Conservation (phyloP, 2,797 vertebrate genomes). For the Allobates femoralis region DNA sequence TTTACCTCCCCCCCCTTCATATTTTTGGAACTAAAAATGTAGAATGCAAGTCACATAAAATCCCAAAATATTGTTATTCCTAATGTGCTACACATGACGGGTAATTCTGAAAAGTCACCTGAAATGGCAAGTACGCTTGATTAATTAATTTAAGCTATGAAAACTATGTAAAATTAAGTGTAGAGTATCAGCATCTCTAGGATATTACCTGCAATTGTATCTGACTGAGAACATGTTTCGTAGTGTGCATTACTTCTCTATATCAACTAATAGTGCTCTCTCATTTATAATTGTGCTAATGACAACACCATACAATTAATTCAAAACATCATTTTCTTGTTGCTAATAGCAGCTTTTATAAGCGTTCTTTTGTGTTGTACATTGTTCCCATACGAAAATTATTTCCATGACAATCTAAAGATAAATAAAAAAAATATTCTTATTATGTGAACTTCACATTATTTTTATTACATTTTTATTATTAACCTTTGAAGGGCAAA, state of each 20-base stretch:
- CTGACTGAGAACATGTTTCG: not conserved
- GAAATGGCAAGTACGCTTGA: too few relatives aligned
- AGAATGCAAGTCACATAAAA: too few relatives aligned
- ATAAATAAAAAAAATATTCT: not conserved
- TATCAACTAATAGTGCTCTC: not conserved
- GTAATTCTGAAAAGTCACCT: too few relatives aligned
- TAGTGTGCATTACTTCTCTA: not conserved
- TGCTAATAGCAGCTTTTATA: not conserved
- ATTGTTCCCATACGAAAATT: not conserved
- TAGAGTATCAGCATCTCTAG: too few relatives aligned
- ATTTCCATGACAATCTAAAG: conserved; percentile 17
- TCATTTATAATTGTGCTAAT: not conserved
- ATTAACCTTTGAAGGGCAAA: not conserved
- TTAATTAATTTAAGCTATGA: too few relatives aligned
- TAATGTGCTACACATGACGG: too few relatives aligned
- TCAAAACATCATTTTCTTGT: not conserved
- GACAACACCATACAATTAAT: conserved; percentile 4
- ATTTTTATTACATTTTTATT: too few relatives aligned
- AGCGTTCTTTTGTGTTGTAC: not conserved
- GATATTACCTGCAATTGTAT: not conserved
- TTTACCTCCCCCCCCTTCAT: too few relatives aligned
- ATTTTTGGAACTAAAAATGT: too few relatives aligned
- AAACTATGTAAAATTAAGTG: too few relatives aligned
- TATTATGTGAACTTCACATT: not conserved
- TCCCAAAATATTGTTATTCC: too few relatives aligned